Evolutionary conservation across 2,113 vertebrate genomes (phyloP).

Genomic region (Plotosus lineatus): DNA sequence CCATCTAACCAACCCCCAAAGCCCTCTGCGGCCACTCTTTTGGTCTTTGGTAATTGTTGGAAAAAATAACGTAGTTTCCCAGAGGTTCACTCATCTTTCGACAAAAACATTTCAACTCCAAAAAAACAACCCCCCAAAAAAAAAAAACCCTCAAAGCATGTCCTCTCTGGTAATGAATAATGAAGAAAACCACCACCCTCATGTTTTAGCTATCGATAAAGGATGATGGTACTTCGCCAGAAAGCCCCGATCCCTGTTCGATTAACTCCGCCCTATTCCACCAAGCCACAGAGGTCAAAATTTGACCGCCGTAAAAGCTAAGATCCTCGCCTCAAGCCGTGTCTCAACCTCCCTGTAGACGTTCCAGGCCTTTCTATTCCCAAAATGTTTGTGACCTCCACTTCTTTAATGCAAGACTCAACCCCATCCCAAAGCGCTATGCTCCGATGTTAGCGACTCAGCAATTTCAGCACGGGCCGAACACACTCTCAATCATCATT

Average conservation of each 20-base stretch:
- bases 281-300: conserved; percentile 60
- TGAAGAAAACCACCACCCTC: conserved; percentile 68
- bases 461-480: conserved; percentile 75
- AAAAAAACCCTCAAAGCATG: neutral
- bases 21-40: conserved; percentile 49
- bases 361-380: conserved; percentile 47
- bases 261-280: conserved; percentile 67
- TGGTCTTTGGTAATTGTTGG: conserved; percentile 59
- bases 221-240: conserved; percentile 67
- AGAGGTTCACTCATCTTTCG: conserved; percentile 4
- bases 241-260: conserved; percentile 56
- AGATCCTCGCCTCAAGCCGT: conserved; percentile 33
- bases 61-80: conserved; percentile 61
- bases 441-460: conserved; percentile 75
- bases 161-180: conserved; percentile 74
- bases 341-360: conserved; percentile 44
- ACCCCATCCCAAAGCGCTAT: conserved; percentile 61
- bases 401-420: conserved; percentile 25
- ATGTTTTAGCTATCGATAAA: conserved; percentile 71
- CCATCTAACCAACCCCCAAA: conserved; percentile 53
- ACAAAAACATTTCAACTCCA: conserved; percentile 64
- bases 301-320: conserved; percentile 61
- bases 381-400: conserved; percentile 32
- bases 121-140: conserved; percentile 54
- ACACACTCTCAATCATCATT: conserved; percentile 84